Evolutionary conservation across 37 sponge, comb jelly and placozoan species (phyloP).

Genomic region (Aphrocallistes beatrix): DNA sequence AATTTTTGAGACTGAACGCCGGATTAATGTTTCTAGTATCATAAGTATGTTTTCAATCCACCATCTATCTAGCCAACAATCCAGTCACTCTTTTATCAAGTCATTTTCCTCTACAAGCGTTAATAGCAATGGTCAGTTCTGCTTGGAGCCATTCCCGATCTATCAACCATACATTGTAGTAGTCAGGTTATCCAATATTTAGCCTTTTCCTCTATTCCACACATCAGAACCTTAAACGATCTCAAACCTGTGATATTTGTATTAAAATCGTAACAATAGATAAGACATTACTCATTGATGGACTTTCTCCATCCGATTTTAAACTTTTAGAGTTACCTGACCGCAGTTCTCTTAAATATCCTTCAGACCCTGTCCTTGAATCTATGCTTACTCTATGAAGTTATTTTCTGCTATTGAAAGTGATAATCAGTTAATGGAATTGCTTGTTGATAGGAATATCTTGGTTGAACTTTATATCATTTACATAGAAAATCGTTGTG

Average conservation of each 20-base stretch:
- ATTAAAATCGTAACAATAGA: background rate
- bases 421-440: too few relatives aligned
- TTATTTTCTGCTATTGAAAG: too few relatives aligned
- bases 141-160: background rate
- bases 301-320: background rate
- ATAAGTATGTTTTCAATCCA: background rate
- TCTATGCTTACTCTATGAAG: background rate
- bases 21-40: background rate
- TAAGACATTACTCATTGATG: background rate
- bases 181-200: background rate
- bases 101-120: background rate
- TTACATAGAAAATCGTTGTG: too few relatives aligned
- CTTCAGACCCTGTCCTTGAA: background rate
- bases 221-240: background rate
- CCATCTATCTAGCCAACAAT: background rate
- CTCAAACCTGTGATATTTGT: background rate
- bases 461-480: too few relatives aligned
- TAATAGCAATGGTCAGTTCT: background rate
- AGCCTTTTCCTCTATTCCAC: background rate
- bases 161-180: background rate
- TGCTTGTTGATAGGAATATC: too few relatives aligned
- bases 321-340: background rate
- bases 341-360: background rate
- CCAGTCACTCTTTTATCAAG: background rate
- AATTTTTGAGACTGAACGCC: background rate